Percentiles rank a stretch among this genome's conserved stretches.
Conservation (phyloP, 2,797 vertebrate species). For the Scolopax bukidnonensis region DNA sequence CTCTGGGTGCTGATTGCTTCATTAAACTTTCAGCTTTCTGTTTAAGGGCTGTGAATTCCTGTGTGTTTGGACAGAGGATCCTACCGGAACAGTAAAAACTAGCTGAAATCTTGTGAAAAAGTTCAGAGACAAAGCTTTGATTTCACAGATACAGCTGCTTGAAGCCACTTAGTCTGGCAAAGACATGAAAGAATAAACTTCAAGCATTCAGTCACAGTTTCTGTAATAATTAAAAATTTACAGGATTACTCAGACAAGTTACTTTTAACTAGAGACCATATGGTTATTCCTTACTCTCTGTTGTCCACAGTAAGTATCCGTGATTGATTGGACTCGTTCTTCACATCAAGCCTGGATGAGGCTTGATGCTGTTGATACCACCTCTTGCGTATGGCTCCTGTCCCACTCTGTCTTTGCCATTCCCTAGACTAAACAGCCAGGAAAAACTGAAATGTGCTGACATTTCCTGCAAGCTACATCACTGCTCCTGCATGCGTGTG, state of each 20-base stretch:
- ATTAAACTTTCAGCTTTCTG: background rate
- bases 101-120: background rate
- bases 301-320: background rate
- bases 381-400: background rate
- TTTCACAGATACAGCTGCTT: background rate
- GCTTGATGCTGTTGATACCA: constrained; percentile 1
- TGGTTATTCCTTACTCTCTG: background rate
- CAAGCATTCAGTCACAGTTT: background rate
- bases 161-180: constrained; percentile 3
- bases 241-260: background rate
- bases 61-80: background rate
- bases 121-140: background rate
- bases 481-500: background rate
- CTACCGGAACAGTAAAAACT: background rate
- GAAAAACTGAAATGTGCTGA: constrained; percentile 67
- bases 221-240: background rate
- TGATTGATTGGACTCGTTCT: constrained; percentile 25
- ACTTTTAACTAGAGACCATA: background rate
- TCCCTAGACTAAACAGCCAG: constrained; percentile 52
- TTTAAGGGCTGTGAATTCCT: background rate
- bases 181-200: background rate
- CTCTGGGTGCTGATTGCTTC: background rate
- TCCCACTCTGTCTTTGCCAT: constrained; percentile 44
- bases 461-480: constrained; percentile 60
- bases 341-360: background rate